Percentiles rank a stretch among this genome's conserved stretches.
These are phyloP conservation scores for Congeria kusceri DNA, from an alignment of 2,888 invertebrate species.

Conservation along the genomic window DNA sequence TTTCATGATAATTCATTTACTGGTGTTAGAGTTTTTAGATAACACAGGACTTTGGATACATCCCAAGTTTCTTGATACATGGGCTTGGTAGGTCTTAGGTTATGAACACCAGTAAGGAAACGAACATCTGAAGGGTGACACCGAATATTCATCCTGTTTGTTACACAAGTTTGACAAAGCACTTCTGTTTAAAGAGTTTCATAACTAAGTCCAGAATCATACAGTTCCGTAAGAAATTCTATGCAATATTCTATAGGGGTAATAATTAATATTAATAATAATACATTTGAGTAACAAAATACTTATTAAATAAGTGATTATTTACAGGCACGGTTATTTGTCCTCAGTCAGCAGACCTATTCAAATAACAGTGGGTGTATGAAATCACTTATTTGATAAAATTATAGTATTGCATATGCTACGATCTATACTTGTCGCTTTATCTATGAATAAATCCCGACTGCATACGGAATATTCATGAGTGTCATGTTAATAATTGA, in stretches of 20 bases:
- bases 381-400: too few species aligned
- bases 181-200: slow-evolving; percentile 55
- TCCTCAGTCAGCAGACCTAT: too few species aligned
- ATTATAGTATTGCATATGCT: too few species aligned
- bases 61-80: slow-evolving; percentile 39
- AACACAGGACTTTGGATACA: slow-evolving; percentile 31
- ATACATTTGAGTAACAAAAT: too few species aligned
- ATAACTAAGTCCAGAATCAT: slow-evolving; percentile 41
- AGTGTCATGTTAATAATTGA: too few species aligned
- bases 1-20: slow-evolving; percentile 14
- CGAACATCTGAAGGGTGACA: slow-evolving; percentile 43
- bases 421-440: too few species aligned
- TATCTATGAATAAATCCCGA: too few species aligned
- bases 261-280: too few species aligned
- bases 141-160: slow-evolving; percentile 14
- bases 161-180: slow-evolving; percentile 46
- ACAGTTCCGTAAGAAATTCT: slow-evolving; percentile 18
- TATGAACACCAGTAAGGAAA: slow-evolving; percentile 57
- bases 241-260: slow-evolving; percentile 37
- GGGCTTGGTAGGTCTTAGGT: slow-evolving; percentile 30
- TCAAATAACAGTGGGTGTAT: too few species aligned
- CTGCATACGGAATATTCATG: too few species aligned
- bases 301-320: too few species aligned
- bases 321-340: too few species aligned
- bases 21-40: slow-evolving; percentile 24